A percentile compares a stretch with the other conserved stretches of the same genome.
These are phyloP conservation scores for Rhaphigaster nebulosa DNA, from an alignment of 2,888 invertebrate species.

Conservation along the genomic window DNA sequence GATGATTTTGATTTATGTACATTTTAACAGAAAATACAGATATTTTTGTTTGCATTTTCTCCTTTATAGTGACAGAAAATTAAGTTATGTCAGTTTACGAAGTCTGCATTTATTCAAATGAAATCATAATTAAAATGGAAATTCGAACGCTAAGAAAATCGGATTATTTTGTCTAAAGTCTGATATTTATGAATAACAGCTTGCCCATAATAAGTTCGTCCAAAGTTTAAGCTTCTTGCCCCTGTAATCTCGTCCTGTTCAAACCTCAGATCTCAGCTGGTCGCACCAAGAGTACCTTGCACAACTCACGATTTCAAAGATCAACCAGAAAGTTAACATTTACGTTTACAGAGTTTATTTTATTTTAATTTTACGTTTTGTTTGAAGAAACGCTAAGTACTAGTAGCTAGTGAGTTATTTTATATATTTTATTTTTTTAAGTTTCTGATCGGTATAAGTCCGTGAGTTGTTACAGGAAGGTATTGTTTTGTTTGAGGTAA, in stretches of 20 bases:
- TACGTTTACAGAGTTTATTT: neutral
- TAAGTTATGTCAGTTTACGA: neutral
- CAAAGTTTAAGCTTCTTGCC: neutral
- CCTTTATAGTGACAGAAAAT: neutral
- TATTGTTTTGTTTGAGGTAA: neutral
- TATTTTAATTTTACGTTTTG: neutral
- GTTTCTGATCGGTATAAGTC: neutral
- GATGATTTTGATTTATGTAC: too few relatives aligned
- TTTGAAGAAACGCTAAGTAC: conserved; percentile 17
- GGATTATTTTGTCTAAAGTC: conserved; percentile 17
- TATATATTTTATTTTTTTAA: neutral
- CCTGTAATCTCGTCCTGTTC: neutral
- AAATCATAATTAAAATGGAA: neutral
- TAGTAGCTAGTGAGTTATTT: neutral
- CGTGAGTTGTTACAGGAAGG: neutral
- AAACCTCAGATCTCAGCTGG: neutral
- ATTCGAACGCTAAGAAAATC: neutral
- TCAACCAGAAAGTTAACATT: neutral
- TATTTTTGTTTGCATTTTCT: neutral
- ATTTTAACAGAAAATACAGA: too few relatives aligned
- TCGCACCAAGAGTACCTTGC: neutral
- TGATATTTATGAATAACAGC: neutral
- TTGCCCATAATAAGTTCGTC: neutral
- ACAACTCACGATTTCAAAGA: conserved; percentile 10
- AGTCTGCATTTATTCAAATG: neutral